Percentiles rank a stretch among this genome's conserved stretches.
These are phyloP conservation scores for Pristionchus exspectatus DNA, from an alignment of 2,888 invertebrate genomes.

Conservation along the genomic window DNA sequence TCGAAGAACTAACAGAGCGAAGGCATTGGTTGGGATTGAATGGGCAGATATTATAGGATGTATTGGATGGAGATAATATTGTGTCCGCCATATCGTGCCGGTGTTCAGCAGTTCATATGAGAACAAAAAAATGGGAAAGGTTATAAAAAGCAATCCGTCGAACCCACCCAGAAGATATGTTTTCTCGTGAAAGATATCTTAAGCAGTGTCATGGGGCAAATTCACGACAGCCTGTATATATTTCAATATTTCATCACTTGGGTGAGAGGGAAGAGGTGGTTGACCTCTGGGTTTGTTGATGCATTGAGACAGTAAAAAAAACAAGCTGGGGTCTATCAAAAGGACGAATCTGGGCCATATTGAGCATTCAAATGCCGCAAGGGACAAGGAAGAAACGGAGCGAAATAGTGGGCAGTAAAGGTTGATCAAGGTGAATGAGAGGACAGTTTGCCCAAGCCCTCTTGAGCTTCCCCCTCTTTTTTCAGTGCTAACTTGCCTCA, in stretches of 20 bases:
- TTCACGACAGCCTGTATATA: background rate
- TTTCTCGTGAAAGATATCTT: too few species aligned
- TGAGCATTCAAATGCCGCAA: slow-evolving; percentile 6
- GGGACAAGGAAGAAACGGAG: background rate
- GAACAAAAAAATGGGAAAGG: too few species aligned
- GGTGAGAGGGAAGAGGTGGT: too few species aligned
- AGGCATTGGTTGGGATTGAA: background rate
- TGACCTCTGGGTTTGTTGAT: too few species aligned
- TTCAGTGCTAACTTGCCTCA: slow-evolving; percentile 7
- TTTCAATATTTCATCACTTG: too few species aligned
- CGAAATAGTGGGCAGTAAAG: slow-evolving; percentile 19
- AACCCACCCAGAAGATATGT: too few species aligned
- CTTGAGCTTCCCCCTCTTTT: slow-evolving; percentile 17
- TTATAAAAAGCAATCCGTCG: too few species aligned
- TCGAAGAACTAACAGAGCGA: background rate
- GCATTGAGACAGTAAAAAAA: too few species aligned
- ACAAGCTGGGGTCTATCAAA: background rate
- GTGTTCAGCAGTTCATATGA: too few species aligned
- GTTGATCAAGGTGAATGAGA: slow-evolving; percentile 44
- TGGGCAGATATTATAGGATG: background rate
- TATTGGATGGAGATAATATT: background rate
- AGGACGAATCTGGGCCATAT: background rate
- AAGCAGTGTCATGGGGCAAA: background rate
- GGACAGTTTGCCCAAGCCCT: slow-evolving; percentile 9
- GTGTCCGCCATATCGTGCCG: too few species aligned